Base-by-base conservation (phyloP, 2,113 vertebrate species). In the Catagonus wagneri region DNA sequence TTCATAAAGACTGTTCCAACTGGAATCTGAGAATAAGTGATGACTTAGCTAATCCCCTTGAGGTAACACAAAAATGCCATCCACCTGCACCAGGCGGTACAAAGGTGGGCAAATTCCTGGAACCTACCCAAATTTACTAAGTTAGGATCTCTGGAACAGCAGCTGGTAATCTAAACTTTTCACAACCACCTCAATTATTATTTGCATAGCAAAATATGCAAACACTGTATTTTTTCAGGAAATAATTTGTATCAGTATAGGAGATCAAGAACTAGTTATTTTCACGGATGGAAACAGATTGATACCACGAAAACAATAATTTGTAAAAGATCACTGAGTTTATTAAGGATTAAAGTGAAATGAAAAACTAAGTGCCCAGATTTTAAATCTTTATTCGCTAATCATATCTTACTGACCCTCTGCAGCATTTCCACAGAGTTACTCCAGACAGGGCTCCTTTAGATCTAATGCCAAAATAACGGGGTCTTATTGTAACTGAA, bases 261-360 rank as follows among this genome's bases (percentile, higher is more conserved):
- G 93, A 75, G 27, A 75, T 68, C 36, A 79, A 3, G 2, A 61
- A 75, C 44, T 32, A 85, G 58, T 89, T 50, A 60, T 85, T 44
- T n/a, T 84, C 36, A 85, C 14, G 71, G 12, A 32, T 7, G 80
- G 27, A 7, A 76, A 61, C 3, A 94, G 11, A 63, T 0, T 54
- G 22, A 52, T 66, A 54, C 16, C 44, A 93, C 2, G 79, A 90
- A 94, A 75, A 2, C 5, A 32, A 68, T 68, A 60, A 66, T 7
- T 78, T n/a, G 8, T 22, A 84, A 86, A 91, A 81, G 4, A 61
- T 54, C 10, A 84, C 0, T 83, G 29, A 80, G 44, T 58, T 74
- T 91, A 60, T n/a, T 61, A 91, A 66, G 13, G 44, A 90, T 16
- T 92, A 34, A 81, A 92, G 2, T 36, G 23, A 65, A 93, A 89